Evolutionary conservation across 1,140 invertebrate genomes (phyloP), one percentile per base, ranked within the genome.

Genomic region (Cotesia glomerata): DNA sequence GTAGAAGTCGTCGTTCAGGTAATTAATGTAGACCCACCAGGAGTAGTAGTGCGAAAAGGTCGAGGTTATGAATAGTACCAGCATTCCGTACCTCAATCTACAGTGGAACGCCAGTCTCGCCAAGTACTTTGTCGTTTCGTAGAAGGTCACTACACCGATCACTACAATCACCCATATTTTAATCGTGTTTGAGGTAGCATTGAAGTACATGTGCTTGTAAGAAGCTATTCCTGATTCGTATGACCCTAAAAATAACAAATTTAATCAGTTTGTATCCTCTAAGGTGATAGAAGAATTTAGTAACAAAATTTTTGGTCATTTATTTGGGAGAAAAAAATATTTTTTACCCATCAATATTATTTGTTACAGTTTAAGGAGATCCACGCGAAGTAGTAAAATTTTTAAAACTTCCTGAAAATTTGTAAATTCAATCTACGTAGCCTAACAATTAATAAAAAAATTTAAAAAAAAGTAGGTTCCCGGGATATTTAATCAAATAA

Each of bases 141-240:
- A 95, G 26, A 93, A 86, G 5, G 88, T 79, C 58, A 95, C 88
- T 8, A 94, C 81, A 52, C 90, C 91, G 14, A 93, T 72, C 4
- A 93, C 90, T 1, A 92, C 90, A 2, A 91, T 82, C 11, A 90
- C 82, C 94, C 94, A 95, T 77, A 95, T 95, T 86, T 94, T 93
- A 63, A 92, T 86, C 4, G 90, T 92, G 74, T 93, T 93, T 51
- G 85, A 82, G 3, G 93, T 95, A 26, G 92, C 90, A 80, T 95
- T 95, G 84, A 95, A 95, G 82, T 95, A 95, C 79, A 95, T 90
- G 79, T 95, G 93, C 81, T 95, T 95, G 82, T 94, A 95, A 8
- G 90, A 89, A 54, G 91, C 90, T 69, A 93, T 88, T 16, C 92
- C 92, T 56, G 91, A 90, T 85, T 95, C 94, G 80, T 95, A 95